phyloP scores from a whole-genome alignment of 1,140 invertebrate genomes.

The Dufourea novaeangliae region DNA sequence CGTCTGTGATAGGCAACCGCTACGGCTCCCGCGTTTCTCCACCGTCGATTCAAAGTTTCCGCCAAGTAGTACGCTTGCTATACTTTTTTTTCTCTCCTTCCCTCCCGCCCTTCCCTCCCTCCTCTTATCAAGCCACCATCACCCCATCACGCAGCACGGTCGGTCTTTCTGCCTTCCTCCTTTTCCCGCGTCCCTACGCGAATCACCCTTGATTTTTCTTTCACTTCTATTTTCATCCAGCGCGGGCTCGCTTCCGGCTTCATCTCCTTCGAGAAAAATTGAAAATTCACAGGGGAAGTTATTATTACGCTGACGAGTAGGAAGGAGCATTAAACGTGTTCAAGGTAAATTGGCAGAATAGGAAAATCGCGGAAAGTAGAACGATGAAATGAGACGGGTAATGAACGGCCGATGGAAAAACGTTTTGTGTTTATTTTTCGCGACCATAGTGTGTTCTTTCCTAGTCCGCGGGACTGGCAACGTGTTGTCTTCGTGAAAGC shows the following conservation, averaged over 20 bases:
- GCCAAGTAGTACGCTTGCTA: background rate
- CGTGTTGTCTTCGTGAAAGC: background rate
- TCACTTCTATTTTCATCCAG: background rate
- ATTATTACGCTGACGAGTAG: constrained; percentile 19
- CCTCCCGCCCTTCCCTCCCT: background rate
- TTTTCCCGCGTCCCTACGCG: too few species aligned
- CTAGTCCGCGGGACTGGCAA: background rate
- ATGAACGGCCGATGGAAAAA: background rate
- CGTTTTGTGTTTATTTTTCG: background rate
- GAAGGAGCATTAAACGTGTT: constrained; percentile 22
- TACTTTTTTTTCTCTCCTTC: background rate
- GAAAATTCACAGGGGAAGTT: constrained; percentile 13
- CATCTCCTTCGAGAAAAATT: constrained; percentile 26
- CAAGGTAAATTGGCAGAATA: constrained; percentile 20
- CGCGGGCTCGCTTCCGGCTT: background rate
- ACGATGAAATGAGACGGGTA: background rate
- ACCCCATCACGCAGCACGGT: too few species aligned
- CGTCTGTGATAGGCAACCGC: constrained; percentile 49
- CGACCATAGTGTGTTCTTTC: background rate
- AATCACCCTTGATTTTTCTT: background rate
- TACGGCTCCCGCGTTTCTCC: background rate
- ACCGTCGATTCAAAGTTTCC: constrained; percentile 1
- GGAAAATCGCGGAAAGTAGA: background rate
- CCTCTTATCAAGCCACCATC: background rate
- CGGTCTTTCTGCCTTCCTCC: too few species aligned